A percentile compares a stretch with the other conserved stretches of the same genome.
phyloP scores from a whole-genome alignment of 2,888 invertebrate species.

The Xanthia icteritia region DNA sequence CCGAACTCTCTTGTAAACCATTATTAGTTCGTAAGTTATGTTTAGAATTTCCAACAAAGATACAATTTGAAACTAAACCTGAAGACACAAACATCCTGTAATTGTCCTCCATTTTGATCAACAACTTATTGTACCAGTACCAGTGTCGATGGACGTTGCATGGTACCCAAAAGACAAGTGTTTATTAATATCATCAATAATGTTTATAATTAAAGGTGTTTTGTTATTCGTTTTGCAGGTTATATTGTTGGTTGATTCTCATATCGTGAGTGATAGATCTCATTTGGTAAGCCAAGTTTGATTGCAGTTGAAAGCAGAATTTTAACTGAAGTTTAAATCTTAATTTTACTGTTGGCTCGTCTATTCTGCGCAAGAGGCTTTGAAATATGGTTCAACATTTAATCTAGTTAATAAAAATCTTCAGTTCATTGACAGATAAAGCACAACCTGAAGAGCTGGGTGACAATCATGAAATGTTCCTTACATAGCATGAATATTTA shows the following conservation, averaged over 20 bases:
- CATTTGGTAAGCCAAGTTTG: slow-evolving; percentile 76
- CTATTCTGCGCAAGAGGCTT: not conserved
- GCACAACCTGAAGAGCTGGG: not conserved
- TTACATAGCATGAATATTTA: no score
- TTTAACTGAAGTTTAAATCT: not conserved
- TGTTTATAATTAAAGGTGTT: slow-evolving; percentile 57
- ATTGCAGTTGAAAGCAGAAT: not conserved
- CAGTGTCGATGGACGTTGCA: slow-evolving; percentile 37
- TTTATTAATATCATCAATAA: slow-evolving; percentile 40
- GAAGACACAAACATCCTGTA: slow-evolving; percentile 61
- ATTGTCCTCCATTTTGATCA: slow-evolving; percentile 54
- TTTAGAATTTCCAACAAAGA: slow-evolving; percentile 38
- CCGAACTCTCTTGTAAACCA: not conserved
- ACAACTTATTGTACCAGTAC: no score
- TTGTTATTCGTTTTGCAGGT: slow-evolving; percentile 57
- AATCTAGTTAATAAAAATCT: not conserved
- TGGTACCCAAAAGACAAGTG: slow-evolving; percentile 12
- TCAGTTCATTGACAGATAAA: no score
- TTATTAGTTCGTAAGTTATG: slow-evolving; percentile 5
- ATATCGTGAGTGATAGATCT: slow-evolving; percentile 78
- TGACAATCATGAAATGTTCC: not conserved
- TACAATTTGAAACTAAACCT: slow-evolving; percentile 23
- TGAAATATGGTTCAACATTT: not conserved
- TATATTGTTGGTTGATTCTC: slow-evolving; percentile 67
- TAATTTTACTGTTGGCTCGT: not conserved